Percentiles rank a stretch among this genome's conserved stretches.
Conservation (phyloP, 2,888 invertebrate genomes). For the Caenorhabditis afra region DNA sequence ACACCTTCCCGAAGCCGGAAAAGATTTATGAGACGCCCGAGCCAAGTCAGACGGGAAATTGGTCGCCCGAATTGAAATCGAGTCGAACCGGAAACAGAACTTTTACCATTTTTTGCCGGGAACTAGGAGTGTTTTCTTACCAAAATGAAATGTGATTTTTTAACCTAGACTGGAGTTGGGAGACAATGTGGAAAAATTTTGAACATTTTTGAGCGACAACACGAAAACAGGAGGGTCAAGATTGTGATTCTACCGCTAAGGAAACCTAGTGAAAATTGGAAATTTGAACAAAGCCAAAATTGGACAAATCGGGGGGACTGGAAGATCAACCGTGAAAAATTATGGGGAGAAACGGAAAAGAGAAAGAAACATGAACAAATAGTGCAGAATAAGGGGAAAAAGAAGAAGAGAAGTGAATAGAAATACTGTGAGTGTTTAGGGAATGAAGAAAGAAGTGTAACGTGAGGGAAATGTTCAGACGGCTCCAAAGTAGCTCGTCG, state of each 20-base stretch:
- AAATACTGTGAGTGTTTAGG: constrained; percentile 17
- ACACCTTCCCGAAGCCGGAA: not conserved
- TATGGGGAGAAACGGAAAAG: not conserved
- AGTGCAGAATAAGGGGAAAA: not conserved
- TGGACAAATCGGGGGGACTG: not conserved
- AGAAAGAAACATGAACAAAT: not conserved
- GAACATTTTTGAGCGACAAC: not conserved
- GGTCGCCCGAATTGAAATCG: not conserved
- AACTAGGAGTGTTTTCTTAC: too few species aligned
- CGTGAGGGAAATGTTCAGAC: constrained; percentile 85
- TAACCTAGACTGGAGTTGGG: too few species aligned
- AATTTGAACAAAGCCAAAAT: not conserved
- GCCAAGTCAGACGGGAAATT: too few species aligned
- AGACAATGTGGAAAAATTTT: too few species aligned
- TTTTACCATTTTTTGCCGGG: too few species aligned
- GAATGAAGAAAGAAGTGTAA: not conserved
- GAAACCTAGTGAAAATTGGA: not conserved
- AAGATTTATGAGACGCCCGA: not conserved
- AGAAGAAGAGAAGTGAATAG: constrained; percentile 19
- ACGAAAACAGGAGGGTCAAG: not conserved
- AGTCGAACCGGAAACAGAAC: constrained; percentile 1
- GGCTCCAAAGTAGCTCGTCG: constrained; percentile 98
- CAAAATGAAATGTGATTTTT: too few species aligned
- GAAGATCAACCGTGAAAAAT: constrained; percentile 1
- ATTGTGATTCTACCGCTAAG: too few species aligned